Evolutionary conservation across 2,888 invertebrate genomes (phyloP), one percentile per base, ranked within the genome.

Genomic region (Mesochorus sp.): DNA sequence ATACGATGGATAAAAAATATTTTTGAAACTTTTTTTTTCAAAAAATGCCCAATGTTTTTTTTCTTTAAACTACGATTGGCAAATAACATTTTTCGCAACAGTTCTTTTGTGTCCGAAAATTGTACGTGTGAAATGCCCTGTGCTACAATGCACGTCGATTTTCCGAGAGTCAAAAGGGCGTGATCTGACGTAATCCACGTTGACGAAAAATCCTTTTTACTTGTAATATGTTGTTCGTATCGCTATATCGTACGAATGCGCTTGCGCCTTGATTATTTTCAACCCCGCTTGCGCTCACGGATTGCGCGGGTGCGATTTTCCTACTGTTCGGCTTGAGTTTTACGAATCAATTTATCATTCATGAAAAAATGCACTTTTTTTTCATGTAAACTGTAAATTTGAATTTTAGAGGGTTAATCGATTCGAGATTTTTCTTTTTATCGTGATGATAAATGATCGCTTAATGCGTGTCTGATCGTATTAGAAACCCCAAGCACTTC

Each of bases 301-400:
- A 64, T 24, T 47, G 55, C 24, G 66, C 76, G 64, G n/a, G n/a
- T 71, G 57, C 64, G 44, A 62, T 26, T 19, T 2, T 8, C n/a
- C 28, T 19, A n/a, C n/a, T 10, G 12, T 47, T 34, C 47, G 31
- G n/a, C 37, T 31, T 28, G 26, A 67, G 51, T 61, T 44, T 44
- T 75, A 68, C 31, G 39, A 55, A 75, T 6, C 47, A 37, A 68
- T 62, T 37, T 31, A 12, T 17, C n/a, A n/a, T 8, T 51, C 37
- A 12, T 28, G 24, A 68, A 31, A 12, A 24, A 24, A 42, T 24
- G 12, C 1, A 39, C 14, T 8, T 3, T 59, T 14, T 39, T 6
- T 31, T 31, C 1, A 2, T 5, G 5, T 31, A 17, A 49, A 51
- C 17, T 4, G 3, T 24, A 53, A 14, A 21, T 24, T 8, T 26